Evolutionary conservation across 2,113 vertebrate genomes (phyloP).

Genomic region (Centropus unirufus): DNA sequence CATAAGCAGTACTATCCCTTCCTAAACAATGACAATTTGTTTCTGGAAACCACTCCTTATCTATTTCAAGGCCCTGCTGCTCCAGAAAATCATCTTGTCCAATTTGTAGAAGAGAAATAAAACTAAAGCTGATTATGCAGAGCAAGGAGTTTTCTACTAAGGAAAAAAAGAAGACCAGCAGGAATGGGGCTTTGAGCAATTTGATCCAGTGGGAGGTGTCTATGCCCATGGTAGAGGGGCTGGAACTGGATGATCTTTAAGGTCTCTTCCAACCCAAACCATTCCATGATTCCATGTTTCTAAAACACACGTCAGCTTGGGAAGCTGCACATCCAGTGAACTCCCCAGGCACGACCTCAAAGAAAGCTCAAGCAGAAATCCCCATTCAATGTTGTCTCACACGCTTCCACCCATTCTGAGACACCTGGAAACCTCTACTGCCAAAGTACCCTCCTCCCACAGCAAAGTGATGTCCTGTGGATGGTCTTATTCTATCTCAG

Average conservation of each 20-base stretch:
- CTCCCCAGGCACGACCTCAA: not conserved
- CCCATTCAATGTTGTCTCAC: not conserved
- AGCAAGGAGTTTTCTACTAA: not conserved
- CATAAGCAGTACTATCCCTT: slow-evolving; percentile 40
- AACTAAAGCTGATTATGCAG: not conserved
- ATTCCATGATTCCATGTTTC: too few relatives aligned
- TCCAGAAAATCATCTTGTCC: not conserved
- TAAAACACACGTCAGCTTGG: too few relatives aligned
- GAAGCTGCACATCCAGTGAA: not conserved
- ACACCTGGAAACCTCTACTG: not conserved
- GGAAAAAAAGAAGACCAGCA: too few relatives aligned
- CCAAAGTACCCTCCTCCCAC: not conserved
- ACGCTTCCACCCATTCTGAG: not conserved
- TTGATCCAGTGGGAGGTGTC: too few relatives aligned
- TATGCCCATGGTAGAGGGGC: too few relatives aligned
- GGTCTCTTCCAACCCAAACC: not conserved
- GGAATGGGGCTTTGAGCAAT: too few relatives aligned
- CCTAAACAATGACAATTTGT: slow-evolving; percentile 19
- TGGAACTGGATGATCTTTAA: too few relatives aligned
- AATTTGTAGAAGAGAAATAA: not conserved
- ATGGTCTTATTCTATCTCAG: not conserved
- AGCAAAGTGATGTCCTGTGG: not conserved
- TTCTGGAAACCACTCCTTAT: not conserved
- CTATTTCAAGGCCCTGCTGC: not conserved
- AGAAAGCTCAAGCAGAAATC: not conserved